A percentile compares a stretch with the other conserved stretches of the same genome.
phyloP scores from a whole-genome alignment of 2,113 vertebrate species.

The Lethenteron reissneri region DNA sequence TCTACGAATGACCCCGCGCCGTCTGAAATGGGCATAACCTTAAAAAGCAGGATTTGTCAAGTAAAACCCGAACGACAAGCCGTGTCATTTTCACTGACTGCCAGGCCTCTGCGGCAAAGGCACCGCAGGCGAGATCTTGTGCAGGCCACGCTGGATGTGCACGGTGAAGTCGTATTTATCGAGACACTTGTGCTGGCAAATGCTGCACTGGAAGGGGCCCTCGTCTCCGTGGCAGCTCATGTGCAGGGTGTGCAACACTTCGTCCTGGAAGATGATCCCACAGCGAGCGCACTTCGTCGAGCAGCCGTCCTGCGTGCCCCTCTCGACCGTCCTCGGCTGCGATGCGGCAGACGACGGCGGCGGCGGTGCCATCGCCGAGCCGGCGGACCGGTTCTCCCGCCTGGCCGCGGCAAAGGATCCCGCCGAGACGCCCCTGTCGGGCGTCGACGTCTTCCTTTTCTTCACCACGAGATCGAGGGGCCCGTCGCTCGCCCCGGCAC shows the following conservation, averaged over 20 bases:
- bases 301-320: slow-evolving; percentile 85
- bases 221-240: slow-evolving; percentile 98
- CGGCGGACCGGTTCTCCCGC: no score
- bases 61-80: no score
- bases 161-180: slow-evolving; percentile 99
- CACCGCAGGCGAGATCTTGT: slow-evolving; percentile 14
- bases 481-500: neutral
- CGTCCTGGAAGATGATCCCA: slow-evolving; percentile 94
- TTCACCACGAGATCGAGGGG: slow-evolving; percentile 3
- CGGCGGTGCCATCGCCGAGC: no score
- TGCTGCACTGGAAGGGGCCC: slow-evolving; percentile 89
- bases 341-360: no score
- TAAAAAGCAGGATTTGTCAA: no score
- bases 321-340: slow-evolving; percentile 34
- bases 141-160: slow-evolving; percentile 95
- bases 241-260: slow-evolving; percentile 97
- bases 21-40: no score
- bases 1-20: no score
- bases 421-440: no score
- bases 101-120: no score
- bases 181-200: slow-evolving; percentile 78
- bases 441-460: no score
- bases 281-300: slow-evolving; percentile 82
- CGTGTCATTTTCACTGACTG: no score
- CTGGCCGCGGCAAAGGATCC: no score